Evolutionary conservation across 2,113 vertebrate species (phyloP).

Genomic region (Microcebus lehilahytsara): DNA sequence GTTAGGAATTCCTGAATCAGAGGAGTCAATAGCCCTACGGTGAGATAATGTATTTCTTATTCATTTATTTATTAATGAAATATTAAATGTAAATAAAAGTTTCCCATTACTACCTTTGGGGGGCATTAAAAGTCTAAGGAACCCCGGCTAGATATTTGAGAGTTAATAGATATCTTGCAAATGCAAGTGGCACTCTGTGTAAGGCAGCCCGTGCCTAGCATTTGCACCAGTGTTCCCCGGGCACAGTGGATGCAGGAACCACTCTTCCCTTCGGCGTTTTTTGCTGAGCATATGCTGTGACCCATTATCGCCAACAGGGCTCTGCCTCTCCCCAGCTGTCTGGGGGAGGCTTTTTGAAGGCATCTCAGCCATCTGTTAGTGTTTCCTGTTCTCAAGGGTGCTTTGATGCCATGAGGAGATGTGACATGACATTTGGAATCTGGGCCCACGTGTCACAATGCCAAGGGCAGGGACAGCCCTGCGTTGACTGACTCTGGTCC

Average conservation of each 20-base stretch:
- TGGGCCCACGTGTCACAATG: slow-evolving; percentile 5
- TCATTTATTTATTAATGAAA: slow-evolving; percentile 39
- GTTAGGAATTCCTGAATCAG: neutral
- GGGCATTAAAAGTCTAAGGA: neutral
- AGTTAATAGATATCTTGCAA: slow-evolving; percentile 2
- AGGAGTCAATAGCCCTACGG: neutral
- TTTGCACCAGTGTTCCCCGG: neutral
- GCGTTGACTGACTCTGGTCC: neutral
- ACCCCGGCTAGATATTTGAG: neutral
- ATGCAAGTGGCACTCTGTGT: neutral
- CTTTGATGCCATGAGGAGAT: slow-evolving; percentile 64
- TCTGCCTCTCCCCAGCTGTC: slow-evolving; percentile 28
- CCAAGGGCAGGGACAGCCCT: slow-evolving; percentile 53
- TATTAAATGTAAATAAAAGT: slow-evolving; percentile 9
- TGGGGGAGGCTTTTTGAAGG: slow-evolving; percentile 53
- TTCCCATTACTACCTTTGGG: neutral
- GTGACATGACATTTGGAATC: slow-evolving; percentile 71
- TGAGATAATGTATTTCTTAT: neutral
- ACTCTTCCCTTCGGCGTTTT: slow-evolving; percentile 49
- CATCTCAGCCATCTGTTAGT: slow-evolving; percentile 73
- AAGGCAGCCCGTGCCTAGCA: neutral
- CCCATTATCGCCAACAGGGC: slow-evolving; percentile 39
- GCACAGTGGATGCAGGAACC: neutral
- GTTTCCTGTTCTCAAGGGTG: slow-evolving; percentile 59
- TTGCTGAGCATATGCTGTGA: slow-evolving; percentile 65